Evolutionary conservation across 2,888 invertebrate genomes (phyloP).

Genomic region (Ditula angustiorana): DNA sequence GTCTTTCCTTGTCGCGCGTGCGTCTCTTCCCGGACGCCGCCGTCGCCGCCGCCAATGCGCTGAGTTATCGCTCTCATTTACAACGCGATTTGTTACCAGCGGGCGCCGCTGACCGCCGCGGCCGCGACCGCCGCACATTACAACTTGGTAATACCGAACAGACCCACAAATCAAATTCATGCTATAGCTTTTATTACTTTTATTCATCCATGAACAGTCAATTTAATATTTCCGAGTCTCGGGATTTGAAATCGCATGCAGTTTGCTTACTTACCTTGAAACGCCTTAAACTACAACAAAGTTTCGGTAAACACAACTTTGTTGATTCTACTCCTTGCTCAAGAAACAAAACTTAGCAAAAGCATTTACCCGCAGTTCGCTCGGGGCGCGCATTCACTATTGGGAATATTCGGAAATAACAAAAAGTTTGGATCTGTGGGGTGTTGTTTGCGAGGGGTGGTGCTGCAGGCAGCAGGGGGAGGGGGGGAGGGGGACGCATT

Average conservation of each 20-base stretch:
- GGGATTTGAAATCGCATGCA: background rate
- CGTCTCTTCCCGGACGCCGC: background rate
- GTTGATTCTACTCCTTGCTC: conserved; percentile 15
- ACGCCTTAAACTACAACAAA: conserved; percentile 5
- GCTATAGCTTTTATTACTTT: background rate
- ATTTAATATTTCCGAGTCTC: background rate
- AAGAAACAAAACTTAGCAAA: conserved; percentile 6
- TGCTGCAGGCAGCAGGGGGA: background rate
- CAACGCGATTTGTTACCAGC: conserved; percentile 24
- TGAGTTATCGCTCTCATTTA: conserved; percentile 27
- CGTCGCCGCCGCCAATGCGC: conserved; percentile 10
- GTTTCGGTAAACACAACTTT: conserved; percentile 10
- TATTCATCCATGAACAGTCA: background rate
- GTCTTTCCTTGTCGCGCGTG: background rate
- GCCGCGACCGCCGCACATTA: conserved; percentile 1
- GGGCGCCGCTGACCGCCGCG: conserved; percentile 16
- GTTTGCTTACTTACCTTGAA: conserved; percentile 4
- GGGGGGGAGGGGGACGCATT: conserved; percentile 12
- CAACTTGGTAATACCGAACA: background rate
- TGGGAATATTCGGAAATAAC: conserved; percentile 20
- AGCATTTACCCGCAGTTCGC: conserved; percentile 20
- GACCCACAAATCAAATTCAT: background rate
- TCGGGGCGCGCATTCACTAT: conserved; percentile 12
- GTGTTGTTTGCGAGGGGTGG: background rate
- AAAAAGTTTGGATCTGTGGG: conserved; percentile 10